Conservation (phyloP, 2,888 invertebrate species). For the Synergus japonicus region DNA sequence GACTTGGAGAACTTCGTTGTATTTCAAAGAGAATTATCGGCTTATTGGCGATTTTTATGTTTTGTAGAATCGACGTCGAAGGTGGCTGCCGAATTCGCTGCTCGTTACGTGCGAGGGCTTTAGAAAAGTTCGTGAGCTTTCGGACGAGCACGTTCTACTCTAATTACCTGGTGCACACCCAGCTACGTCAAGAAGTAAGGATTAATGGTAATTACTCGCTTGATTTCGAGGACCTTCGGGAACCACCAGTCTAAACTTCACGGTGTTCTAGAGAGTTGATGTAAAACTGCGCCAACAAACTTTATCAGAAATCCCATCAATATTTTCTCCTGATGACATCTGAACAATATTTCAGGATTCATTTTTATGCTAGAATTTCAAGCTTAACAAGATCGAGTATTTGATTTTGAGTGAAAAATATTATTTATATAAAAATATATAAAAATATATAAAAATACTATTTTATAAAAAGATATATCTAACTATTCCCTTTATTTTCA, state of each 20-base stretch:
- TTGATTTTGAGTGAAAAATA: neutral
- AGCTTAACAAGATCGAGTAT: neutral
- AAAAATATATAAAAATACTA: too few relatives aligned
- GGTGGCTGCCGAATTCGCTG: neutral
- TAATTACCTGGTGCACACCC: constrained; percentile 61
- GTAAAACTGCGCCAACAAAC: constrained; percentile 25
- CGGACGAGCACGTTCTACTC: constrained; percentile 62
- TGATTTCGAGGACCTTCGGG: constrained; percentile 46
- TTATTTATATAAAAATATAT: constrained; percentile 29
- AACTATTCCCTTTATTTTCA: too few relatives aligned
- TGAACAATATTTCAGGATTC: neutral
- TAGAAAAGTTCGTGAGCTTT: constrained; percentile 56
- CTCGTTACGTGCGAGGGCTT: constrained; percentile 12
- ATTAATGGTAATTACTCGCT: constrained; percentile 58
- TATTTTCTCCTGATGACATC: neutral
- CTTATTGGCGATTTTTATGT: neutral
- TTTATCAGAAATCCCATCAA: constrained; percentile 13
- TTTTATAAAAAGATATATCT: constrained; percentile 32
- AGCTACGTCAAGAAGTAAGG: constrained; percentile 48
- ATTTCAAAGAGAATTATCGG: neutral
- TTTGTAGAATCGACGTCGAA: neutral
- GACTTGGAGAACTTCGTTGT: neutral
- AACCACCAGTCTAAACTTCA: constrained; percentile 27
- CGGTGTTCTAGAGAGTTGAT: neutral
- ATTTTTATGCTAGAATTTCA: neutral